phyloP scores from a whole-genome alignment of 1,140 invertebrate genomes.

The Drosophila athabasca region DNA sequence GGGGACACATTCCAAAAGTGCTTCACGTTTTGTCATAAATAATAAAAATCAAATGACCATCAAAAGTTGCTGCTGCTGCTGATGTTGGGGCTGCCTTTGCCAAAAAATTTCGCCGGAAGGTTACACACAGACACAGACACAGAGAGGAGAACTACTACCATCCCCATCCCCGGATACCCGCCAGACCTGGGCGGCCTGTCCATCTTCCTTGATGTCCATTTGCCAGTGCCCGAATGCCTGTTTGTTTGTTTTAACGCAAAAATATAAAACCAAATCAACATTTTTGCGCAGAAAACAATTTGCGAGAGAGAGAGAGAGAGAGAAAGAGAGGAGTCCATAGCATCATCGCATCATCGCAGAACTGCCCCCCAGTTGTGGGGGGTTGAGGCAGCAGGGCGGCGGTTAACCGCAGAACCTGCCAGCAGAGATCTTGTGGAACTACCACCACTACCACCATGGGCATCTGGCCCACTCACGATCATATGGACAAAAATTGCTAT shows the following conservation, averaged over 20 bases:
- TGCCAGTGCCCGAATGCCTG: constrained; percentile 72
- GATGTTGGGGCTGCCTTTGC: constrained; percentile 43
- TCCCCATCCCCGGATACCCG: not conserved
- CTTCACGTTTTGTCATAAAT: constrained; percentile 79
- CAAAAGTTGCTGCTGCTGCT: constrained; percentile 48
- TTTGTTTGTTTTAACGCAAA: constrained; percentile 75
- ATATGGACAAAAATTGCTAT: constrained; percentile 81
- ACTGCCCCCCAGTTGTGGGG: too few species aligned
- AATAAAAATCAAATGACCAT: constrained; percentile 79
- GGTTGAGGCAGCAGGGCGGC: constrained; percentile 1
- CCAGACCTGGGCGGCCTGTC: constrained; percentile 27
- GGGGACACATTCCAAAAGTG: constrained; percentile 59
- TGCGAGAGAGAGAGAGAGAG: constrained; percentile 12
- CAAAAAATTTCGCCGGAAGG: constrained; percentile 69
- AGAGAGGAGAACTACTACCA: constrained; percentile 10
- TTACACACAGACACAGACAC: constrained; percentile 40
- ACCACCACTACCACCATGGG: constrained; percentile 41
- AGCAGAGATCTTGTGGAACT: constrained; percentile 7
- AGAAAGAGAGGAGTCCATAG: not conserved
- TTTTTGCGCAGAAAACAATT: constrained; percentile 53
- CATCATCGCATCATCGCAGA: too few species aligned
- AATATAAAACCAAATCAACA: constrained; percentile 82
- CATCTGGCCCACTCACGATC: constrained; percentile 76
- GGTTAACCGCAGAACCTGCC: constrained; percentile 27
- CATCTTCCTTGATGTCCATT: constrained; percentile 73